phyloP scores from a whole-genome alignment of 2,113 vertebrate genomes.

The Hydrochoerus hydrochaeris region DNA sequence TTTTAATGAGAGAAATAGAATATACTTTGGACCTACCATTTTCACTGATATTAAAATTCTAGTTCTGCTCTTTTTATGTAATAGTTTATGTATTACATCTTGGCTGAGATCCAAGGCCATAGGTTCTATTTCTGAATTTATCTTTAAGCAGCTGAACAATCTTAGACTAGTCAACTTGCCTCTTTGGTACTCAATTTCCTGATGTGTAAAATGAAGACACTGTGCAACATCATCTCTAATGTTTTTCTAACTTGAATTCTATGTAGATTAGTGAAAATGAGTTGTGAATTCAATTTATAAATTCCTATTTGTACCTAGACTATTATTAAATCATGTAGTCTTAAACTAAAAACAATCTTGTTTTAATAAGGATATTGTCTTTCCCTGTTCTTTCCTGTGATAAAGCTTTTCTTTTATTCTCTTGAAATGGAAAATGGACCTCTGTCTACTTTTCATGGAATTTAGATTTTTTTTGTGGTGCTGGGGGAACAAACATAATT shows the following conservation, averaged over 20 bases:
- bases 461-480: conserved; percentile 1
- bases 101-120: neutral
- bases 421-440: conserved; percentile 48
- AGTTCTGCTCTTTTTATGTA: neutral
- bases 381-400: conserved; percentile 2
- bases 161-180: neutral
- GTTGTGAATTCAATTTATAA: conserved; percentile 42
- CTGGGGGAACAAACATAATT: neutral
- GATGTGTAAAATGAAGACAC: conserved; percentile 30
- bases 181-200: conserved; percentile 32
- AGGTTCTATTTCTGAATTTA: conserved; percentile 3
- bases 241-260: conserved; percentile 49
- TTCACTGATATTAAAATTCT: conserved; percentile 13
- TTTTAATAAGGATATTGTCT: conserved; percentile 41
- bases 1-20: conserved; percentile 24
- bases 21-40: conserved; percentile 37
- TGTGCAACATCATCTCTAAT: conserved; percentile 41
- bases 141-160: conserved; percentile 39
- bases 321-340: conserved; percentile 44
- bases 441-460: conserved; percentile 64
- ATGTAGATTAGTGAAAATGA: conserved; percentile 58
- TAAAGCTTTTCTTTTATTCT: conserved; percentile 33
- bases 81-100: neutral
- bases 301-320: conserved; percentile 45
- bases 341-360: conserved; percentile 51